Base-by-base conservation (phyloP, 2,888 invertebrate genomes). In the Automeris io region DNA sequence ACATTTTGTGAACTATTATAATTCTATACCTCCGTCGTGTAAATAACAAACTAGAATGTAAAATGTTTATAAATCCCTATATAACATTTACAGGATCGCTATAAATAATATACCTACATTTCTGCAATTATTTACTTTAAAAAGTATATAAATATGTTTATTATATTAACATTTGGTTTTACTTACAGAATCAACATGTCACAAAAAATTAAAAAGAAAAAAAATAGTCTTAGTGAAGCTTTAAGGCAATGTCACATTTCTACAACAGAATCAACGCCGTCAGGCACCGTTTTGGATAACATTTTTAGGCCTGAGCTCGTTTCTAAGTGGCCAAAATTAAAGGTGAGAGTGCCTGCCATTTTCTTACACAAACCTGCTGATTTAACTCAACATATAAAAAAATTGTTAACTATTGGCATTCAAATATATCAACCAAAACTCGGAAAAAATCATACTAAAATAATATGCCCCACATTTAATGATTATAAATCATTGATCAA, bases 361-460 rank as follows among this genome's bases (percentile, higher is more conserved):
- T 71, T 74, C 45, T 44, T 77, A 39, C 77, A 74, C 39, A 52
- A 56, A 48, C 69, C 68, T 18, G 38, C 43, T 4, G 47, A 58
- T 18, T 61, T 69, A 33, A 33, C 43, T n/a, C 31, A 49, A 11
- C 64, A 72, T 50, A 57, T 62, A 1, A 43, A 38, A 11, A 61
- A 63, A 35, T 22, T 75, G 25, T 39, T 71, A 2, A 33, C 43
- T 6, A 36, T 53, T 40, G 59, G 54, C 8, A 59, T 74, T 6
- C 43, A 63, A 26, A 66, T 75, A 40, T 69, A 65, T 43, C 49
- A 54, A 24, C 66, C 69, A 0, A 41, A 43, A 26, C 31, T 37
- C 8, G 47, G 54, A 11, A 46, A 41, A 16, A 49, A 57, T 34
- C 61, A 56, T 32, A 65, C 57, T 1, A 73, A 65, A 58, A 60